phyloP scores from a whole-genome alignment of 2,797 vertebrate species.

The Aeoliscus strigatus region DNA sequence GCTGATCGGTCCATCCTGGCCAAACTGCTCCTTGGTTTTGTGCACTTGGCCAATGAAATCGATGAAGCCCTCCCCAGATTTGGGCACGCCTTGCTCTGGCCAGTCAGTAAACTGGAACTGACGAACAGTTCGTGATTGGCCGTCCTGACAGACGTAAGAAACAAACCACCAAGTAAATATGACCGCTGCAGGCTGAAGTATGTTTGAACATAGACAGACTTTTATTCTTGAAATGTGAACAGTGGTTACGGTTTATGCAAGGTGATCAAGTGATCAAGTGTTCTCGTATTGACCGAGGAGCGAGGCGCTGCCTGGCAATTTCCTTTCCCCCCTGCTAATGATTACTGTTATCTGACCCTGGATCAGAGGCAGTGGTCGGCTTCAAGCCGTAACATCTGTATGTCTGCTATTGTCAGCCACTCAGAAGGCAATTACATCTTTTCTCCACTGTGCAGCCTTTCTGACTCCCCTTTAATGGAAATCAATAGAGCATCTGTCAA shows the following conservation, averaged over 20 bases:
- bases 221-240: too few relatives aligned
- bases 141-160: conserved; percentile 78
- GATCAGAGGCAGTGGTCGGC: conserved; percentile 62
- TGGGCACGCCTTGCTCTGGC: conserved; percentile 97
- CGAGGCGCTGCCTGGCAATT: conserved; percentile 43
- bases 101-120: conserved; percentile 99
- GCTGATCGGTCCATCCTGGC: conserved; percentile 94
- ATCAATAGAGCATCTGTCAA: conserved; percentile 75
- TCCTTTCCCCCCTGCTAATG: conserved; percentile 43
- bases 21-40: conserved; percentile 99
- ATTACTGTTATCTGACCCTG: conserved; percentile 69
- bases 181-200: conserved; percentile 2
- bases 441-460: conserved; percentile 66
- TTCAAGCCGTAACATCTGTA: conserved; percentile 49
- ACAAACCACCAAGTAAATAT: background rate
- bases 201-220: background rate
- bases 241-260: conserved; percentile 10
- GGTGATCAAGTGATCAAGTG: conserved; percentile 22
- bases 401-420: conserved; percentile 62
- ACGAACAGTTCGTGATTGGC: conserved; percentile 94
- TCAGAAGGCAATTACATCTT: conserved; percentile 69
- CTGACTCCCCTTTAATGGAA: conserved; percentile 71
- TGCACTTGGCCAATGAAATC: conserved; percentile 98
- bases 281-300: conserved; percentile 31
- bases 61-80: conserved; percentile 96